These are phyloP conservation scores for Carduelis carduelis DNA, from an alignment of 2,797 vertebrate genomes.

Conservation along the genomic window DNA sequence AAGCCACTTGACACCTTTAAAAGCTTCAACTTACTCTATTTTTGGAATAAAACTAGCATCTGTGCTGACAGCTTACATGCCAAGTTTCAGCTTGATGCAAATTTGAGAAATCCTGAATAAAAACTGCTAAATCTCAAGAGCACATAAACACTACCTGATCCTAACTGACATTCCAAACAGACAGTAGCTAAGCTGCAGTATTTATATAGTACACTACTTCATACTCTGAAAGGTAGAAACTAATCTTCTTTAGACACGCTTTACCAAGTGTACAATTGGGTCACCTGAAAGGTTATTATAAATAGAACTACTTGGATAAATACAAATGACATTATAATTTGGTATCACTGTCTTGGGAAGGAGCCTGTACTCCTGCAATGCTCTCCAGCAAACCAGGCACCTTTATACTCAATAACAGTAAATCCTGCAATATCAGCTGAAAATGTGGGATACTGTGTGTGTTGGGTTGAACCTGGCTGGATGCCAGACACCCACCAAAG, in stretches of 20 bases:
- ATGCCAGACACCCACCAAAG: neutral
- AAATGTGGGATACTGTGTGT: neutral
- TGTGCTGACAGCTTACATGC: slow-evolving; percentile 39
- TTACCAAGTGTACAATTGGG: neutral
- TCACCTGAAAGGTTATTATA: slow-evolving; percentile 43
- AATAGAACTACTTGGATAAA: slow-evolving; percentile 24
- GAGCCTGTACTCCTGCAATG: neutral
- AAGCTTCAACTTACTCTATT: slow-evolving; percentile 28
- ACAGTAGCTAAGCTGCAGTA: slow-evolving; percentile 12
- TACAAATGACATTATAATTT: neutral
- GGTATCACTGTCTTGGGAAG: neutral
- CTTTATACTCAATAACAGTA: neutral
- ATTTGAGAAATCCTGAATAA: slow-evolving; percentile 41
- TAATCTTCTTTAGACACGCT: slow-evolving; percentile 16
- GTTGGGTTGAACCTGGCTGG: neutral
- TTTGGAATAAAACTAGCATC: slow-evolving; percentile 37
- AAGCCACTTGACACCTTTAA: slow-evolving; percentile 35
- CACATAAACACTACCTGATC: slow-evolving; percentile 28
- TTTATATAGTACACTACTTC: slow-evolving; percentile 25
- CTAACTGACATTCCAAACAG: slow-evolving; percentile 31
- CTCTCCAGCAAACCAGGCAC: neutral
- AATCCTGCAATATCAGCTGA: neutral
- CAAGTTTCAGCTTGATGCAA: slow-evolving; percentile 37
- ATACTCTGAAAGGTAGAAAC: neutral
- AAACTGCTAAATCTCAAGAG: slow-evolving; percentile 15